Evolutionary conservation across 2,888 invertebrate genomes (phyloP).

Genomic region (Mycogona germanica): DNA sequence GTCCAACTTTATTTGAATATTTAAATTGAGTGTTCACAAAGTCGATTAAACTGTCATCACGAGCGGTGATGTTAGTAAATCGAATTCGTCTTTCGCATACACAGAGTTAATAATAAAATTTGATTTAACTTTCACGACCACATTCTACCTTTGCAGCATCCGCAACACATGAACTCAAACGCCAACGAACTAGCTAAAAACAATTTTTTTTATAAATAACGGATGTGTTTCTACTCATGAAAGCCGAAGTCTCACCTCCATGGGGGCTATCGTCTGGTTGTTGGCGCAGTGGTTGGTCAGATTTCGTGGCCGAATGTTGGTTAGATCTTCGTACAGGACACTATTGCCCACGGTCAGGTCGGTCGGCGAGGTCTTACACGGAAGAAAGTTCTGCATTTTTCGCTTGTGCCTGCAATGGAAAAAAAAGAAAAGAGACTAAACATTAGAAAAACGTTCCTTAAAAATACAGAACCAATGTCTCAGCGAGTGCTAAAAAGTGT

Average conservation of each 20-base stretch:
- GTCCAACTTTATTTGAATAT: too few relatives aligned
- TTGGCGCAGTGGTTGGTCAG: conserved; percentile 23
- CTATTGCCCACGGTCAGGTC: conserved; percentile 23
- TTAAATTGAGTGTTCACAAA: too few relatives aligned
- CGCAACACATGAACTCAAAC: background rate
- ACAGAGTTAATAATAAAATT: too few relatives aligned
- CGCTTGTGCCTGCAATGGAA: conserved; percentile 23
- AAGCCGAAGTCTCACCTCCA: conserved; percentile 24
- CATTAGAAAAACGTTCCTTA: too few relatives aligned
- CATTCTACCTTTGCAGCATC: too few relatives aligned
- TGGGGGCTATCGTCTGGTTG: conserved; percentile 24
- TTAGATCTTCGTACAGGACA: conserved; percentile 25
- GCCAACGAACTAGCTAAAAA: background rate
- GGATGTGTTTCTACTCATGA: background rate
- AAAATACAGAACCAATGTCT: too few relatives aligned
- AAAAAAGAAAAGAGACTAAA: background rate
- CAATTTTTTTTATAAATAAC: background rate
- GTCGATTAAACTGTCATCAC: too few relatives aligned
- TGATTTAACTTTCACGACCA: too few relatives aligned
- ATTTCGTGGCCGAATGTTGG: conserved; percentile 24
- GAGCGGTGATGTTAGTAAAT: too few relatives aligned
- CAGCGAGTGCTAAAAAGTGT: too few relatives aligned
- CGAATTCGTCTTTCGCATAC: too few relatives aligned
- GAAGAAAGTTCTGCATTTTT: conserved; percentile 26
- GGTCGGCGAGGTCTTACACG: conserved; percentile 24